Percentiles rank a stretch among this genome's conserved stretches.
These are phyloP conservation scores for Lamprologus tigripictilis DNA, from an alignment of 2,113 vertebrate genomes.

Conservation along the genomic window DNA sequence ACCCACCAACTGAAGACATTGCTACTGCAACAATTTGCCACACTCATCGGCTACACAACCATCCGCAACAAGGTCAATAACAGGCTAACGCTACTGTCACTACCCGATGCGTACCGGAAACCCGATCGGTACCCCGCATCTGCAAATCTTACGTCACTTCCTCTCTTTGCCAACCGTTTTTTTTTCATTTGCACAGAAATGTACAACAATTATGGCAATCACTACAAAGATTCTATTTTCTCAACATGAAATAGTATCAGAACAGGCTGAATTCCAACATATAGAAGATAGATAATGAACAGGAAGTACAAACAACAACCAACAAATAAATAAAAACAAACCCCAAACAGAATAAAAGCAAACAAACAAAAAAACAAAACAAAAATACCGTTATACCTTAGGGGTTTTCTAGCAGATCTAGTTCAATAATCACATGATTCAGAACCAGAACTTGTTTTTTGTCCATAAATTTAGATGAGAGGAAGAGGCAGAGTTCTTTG, in stretches of 20 bases:
- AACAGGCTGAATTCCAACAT: background rate
- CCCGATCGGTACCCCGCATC: background rate
- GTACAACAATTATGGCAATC: background rate
- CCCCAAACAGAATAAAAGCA: background rate
- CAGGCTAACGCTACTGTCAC: background rate
- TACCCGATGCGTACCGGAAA: background rate
- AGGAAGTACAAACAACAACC: background rate
- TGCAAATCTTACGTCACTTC: background rate
- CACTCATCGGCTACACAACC: background rate
- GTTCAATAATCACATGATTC: background rate
- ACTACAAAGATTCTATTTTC: background rate
- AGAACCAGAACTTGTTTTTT: background rate
- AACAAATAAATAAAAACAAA: background rate
- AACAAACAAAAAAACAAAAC: background rate
- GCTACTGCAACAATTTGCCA: too few relatives aligned
- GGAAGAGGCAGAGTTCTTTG: background rate
- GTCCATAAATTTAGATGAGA: background rate
- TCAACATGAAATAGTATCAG: background rate
- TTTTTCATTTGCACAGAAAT: background rate
- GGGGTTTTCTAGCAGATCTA: background rate
- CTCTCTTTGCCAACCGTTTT: background rate
- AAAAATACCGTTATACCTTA: accelerated
- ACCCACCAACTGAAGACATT: background rate
- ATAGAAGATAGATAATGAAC: background rate
- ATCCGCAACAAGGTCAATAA: background rate